Conservation (phyloP, 2,113 vertebrate species). For the Nothoprocta perdicaria region DNA sequence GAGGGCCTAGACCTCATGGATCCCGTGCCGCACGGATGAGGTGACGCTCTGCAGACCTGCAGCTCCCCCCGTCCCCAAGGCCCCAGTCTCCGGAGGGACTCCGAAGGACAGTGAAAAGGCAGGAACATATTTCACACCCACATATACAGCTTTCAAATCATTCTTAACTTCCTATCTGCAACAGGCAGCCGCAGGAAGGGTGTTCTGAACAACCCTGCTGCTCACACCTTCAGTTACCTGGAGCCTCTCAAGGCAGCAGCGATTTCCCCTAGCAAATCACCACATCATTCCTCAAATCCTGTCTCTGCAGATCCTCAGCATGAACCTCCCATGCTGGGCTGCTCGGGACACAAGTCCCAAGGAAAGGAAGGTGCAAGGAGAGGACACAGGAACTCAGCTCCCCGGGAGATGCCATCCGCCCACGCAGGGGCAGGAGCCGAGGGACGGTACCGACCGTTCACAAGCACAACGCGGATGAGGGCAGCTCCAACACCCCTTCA, state of each 20-base stretch:
- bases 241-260: background rate
- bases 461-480: background rate
- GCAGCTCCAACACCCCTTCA: rapidly evolving
- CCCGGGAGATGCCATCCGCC: background rate
- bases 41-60: background rate
- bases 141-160: background rate
- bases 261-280: background rate
- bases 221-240: background rate
- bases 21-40: background rate
- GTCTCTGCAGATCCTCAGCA: background rate
- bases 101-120: background rate
- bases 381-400: background rate
- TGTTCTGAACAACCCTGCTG: rapidly evolving
- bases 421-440: background rate
- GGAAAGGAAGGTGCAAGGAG: background rate
- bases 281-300: background rate
- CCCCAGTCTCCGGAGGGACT: background rate
- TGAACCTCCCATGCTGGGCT: background rate
- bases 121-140: background rate
- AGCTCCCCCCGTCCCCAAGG: background rate
- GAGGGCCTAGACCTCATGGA: background rate
- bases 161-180: background rate
- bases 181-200: background rate
- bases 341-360: background rate
- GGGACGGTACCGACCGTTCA: background rate